Evolutionary conservation across 2,797 vertebrate genomes (phyloP).

Genomic region (Fratercula arctica): DNA sequence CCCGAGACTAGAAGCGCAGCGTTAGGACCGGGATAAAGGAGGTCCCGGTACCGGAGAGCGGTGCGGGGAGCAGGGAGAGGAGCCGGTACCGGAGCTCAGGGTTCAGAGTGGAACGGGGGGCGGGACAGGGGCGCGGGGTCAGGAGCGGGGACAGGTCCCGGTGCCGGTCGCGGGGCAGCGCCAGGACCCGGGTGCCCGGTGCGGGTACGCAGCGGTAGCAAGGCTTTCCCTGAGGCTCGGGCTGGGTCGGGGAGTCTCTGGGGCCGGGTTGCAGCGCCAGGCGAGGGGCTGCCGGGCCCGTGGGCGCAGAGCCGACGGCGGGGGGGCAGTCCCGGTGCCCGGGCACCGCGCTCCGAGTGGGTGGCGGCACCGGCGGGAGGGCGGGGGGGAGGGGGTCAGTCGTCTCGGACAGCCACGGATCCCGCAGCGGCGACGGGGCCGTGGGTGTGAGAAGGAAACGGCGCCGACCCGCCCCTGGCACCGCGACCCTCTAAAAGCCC

Average conservation of each 20-base stretch:
- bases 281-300: not conserved
- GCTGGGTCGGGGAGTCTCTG: not conserved
- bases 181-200: not conserved
- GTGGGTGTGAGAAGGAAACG: slow-evolving; percentile 49
- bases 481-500: slow-evolving; percentile 5
- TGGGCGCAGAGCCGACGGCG: not conserved
- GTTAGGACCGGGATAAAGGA: not conserved
- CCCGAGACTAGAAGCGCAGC: not conserved
- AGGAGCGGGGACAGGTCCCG: not conserved
- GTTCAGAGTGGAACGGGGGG: not conserved
- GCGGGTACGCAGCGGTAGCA: not conserved
- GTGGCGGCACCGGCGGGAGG: not conserved
- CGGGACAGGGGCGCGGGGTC: not conserved
- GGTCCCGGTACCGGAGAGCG: not conserved
- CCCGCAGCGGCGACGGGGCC: not conserved
- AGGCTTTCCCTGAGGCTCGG: not conserved
- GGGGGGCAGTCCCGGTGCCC: not conserved
- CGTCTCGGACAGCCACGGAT: not conserved
- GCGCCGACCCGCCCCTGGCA: slow-evolving; percentile 41
- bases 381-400: not conserved
- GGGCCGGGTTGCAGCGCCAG: not conserved
- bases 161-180: not conserved
- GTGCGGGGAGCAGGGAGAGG: not conserved
- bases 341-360: not conserved
- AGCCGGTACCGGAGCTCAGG: not conserved